Conservation (phyloP, 2,888 invertebrate species). For the Calliscelio sp. region DNA sequence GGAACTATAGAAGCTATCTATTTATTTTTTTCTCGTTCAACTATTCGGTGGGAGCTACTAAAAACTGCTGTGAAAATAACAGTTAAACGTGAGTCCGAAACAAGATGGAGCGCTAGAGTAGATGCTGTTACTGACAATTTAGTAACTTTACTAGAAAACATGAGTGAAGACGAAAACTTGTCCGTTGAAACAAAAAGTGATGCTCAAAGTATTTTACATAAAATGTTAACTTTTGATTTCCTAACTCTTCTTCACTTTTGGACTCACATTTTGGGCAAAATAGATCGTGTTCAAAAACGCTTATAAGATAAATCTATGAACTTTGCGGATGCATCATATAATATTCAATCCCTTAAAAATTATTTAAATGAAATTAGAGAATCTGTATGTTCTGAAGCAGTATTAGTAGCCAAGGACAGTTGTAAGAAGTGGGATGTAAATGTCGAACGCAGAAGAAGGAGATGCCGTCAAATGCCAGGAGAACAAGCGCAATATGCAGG, state of each 20-base stretch:
- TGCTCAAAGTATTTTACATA: constrained; percentile 4
- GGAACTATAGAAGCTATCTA: constrained; percentile 61
- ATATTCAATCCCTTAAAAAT: constrained; percentile 35
- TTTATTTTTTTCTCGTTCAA: constrained; percentile 34
- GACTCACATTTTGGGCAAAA: constrained; percentile 15
- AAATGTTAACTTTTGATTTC: constrained; percentile 33
- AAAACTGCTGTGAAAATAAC: constrained; percentile 38
- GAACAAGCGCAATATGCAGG: neutral
- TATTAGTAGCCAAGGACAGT: neutral
- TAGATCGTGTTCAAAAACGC: constrained; percentile 42
- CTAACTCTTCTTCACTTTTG: constrained; percentile 38
- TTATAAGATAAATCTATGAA: constrained; percentile 39
- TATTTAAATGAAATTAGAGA: constrained; percentile 34
- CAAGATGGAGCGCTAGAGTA: constrained; percentile 34
- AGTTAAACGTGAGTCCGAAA: constrained; percentile 13
- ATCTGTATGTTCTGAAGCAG: neutral
- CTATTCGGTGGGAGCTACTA: constrained; percentile 47
- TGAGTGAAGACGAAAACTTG: neutral
- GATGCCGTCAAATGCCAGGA: neutral
- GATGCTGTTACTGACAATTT: neutral
- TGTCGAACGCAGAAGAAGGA: neutral
- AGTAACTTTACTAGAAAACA: neutral
- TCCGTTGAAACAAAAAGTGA: constrained; percentile 34
- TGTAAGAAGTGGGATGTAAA: neutral
- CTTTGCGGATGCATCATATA: constrained; percentile 21